A percentile compares a stretch with the other conserved stretches of the same genome.
Conservation (phyloP, 2,113 vertebrate species). For the Carlito syrichta region DNA sequence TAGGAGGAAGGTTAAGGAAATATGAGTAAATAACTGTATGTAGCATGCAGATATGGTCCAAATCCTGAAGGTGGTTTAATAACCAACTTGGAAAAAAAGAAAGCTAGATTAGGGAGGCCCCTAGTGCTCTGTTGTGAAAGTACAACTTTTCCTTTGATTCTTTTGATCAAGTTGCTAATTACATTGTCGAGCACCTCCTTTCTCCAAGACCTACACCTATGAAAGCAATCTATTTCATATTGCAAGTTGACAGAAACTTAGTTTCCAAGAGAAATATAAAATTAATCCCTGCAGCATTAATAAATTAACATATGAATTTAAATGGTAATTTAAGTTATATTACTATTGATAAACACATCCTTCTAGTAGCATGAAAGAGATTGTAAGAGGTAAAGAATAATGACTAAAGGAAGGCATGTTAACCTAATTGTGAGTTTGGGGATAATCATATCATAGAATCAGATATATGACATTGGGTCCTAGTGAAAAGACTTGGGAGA, state of each 20-base stretch:
- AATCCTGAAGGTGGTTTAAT: background rate
- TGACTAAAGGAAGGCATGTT: background rate
- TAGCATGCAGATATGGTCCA: background rate
- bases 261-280: background rate
- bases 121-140: slow-evolving; percentile 39
- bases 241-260: background rate
- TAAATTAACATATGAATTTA: background rate
- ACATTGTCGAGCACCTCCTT: background rate
- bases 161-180: background rate
- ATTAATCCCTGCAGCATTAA: background rate
- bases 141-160: background rate
- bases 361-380: background rate
- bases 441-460: background rate
- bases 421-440: background rate
- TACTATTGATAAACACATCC: background rate
- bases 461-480: background rate
- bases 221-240: background rate
- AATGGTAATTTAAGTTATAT: background rate
- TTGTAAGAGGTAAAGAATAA: background rate
- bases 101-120: background rate
- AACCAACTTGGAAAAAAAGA: slow-evolving; percentile 13
- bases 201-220: background rate
- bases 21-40: background rate
- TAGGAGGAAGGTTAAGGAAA: background rate
- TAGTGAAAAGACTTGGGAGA: background rate